A percentile compares a stretch with the other conserved stretches of the same genome.
Conservation (phyloP, 2,888 invertebrate species). For the Thyatira batis region DNA sequence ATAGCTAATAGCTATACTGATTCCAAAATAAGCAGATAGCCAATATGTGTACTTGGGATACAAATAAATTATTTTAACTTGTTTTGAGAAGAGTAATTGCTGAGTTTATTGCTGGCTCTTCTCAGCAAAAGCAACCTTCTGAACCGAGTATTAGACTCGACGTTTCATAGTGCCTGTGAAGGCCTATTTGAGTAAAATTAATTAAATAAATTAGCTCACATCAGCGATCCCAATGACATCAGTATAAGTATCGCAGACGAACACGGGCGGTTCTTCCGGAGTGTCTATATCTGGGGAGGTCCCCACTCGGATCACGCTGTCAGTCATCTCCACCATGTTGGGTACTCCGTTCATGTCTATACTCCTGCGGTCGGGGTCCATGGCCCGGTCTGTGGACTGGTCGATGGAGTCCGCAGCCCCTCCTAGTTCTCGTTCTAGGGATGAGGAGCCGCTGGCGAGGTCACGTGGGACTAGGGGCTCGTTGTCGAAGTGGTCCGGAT, state of each 20-base stretch:
- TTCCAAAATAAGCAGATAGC: too few species aligned
- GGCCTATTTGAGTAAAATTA: background rate
- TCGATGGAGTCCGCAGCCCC: constrained; percentile 19
- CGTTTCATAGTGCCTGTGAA: background rate
- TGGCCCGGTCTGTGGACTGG: background rate
- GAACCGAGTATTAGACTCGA: too few species aligned
- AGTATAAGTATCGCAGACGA: constrained; percentile 59
- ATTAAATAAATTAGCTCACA: constrained; percentile 30
- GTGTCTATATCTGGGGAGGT: constrained; percentile 40
- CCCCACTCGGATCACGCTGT: constrained; percentile 11
- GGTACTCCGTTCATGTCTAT: constrained; percentile 2
- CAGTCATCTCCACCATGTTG: constrained; percentile 4
- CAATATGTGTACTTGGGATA: too few species aligned
- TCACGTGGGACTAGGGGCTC: constrained; percentile 39
- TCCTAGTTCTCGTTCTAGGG: constrained; percentile 67
- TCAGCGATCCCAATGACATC: constrained; percentile 65
- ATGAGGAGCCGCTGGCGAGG: constrained; percentile 66
- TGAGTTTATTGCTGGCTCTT: too few species aligned
- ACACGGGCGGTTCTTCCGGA: constrained; percentile 66
- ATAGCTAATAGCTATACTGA: too few species aligned
- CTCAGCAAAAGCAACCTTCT: too few species aligned
- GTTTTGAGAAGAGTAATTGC: too few species aligned
- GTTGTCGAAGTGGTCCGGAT: constrained; percentile 64
- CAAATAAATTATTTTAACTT: too few species aligned
- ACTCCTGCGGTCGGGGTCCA: background rate